A percentile compares a stretch with the other conserved stretches of the same genome.
phyloP scores from a whole-genome alignment of 2,888 invertebrate genomes.

The Drosophila meridionalis region DNA sequence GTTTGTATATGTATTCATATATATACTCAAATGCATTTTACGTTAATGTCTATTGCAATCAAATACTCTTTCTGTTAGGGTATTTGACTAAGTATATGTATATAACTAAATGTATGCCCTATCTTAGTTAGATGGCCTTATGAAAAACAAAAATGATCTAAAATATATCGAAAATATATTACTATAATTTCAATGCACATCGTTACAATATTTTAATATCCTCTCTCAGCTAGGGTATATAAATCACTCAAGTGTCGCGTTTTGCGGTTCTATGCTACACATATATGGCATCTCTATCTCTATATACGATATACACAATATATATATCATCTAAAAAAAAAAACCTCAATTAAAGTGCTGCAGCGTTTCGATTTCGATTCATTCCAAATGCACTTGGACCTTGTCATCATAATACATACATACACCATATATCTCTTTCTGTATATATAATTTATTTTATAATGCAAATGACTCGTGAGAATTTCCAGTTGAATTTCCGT shows the following conservation, averaged over 20 bases:
- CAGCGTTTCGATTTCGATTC: constrained; percentile 31
- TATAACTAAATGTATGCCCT: neutral
- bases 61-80: too few species aligned
- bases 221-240: neutral
- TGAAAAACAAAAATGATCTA: neutral
- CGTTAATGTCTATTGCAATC: neutral
- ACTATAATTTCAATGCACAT: neutral
- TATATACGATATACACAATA: neutral
- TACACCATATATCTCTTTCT: neutral
- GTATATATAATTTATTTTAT: constrained; percentile 19
- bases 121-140: neutral
- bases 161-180: neutral
- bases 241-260: constrained; percentile 13
- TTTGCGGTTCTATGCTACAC: constrained; percentile 12
- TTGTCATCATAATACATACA: constrained; percentile 18
- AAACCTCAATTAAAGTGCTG: constrained; percentile 29
- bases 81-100: neutral
- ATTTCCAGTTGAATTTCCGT: constrained; percentile 24
- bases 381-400: constrained; percentile 24
- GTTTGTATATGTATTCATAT: neutral
- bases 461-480: constrained; percentile 26
- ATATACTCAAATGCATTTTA: neutral
- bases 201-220: neutral
- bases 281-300: constrained; percentile 9
- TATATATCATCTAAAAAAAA: constrained; percentile 31